Base-by-base conservation (phyloP, 2,888 invertebrate genomes). In the Dolichomitus sp. region DNA sequence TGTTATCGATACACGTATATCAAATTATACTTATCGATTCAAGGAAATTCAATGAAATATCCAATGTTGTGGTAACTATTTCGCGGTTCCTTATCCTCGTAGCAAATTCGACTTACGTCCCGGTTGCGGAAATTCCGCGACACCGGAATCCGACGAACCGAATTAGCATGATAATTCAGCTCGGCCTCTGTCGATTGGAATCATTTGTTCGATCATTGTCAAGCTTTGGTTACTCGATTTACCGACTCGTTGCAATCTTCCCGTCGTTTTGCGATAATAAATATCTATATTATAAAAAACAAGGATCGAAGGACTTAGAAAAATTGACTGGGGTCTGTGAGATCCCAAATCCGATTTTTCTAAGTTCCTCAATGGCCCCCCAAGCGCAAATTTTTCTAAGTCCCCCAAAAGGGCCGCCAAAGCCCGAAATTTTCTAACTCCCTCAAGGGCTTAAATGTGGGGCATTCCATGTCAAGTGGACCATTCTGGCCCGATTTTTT, bases 121-220 rank as follows among this genome's bases (percentile, higher is more conserved):
- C 33, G 27, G 6, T 40, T 30, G n/a, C 73, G 66, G 52, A 73
- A 80, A 73, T 68, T 73, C 48, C 42, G 23, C 3, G n/a, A 14
- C 17, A 69, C 52, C 69, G 69, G 52, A 69, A 52, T 40, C 37
- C 50, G 50, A 68, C 37, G 17, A 73, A 52, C 73, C 2, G 40
- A 73, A 79, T 79, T 73, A 66, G 59, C 50, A 73, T 73, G 50
- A 79, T 48, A 59, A 73, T 73, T 50, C 65, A 23, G 19, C 57
- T 59, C 66, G 19, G 54, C 23, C 12, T n/a, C 70, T 14, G 54
- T n/a, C 45, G 37, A 50, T 61, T 45, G 37, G 30, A n/a, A 65
- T 50, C 50, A 17, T 17, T 37, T 66, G 37, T 68, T 76, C 66
- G 50, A 61, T 68, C 68, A 50, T 50, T 69, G 76, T 61, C 68